Base-by-base conservation (phyloP, 2,113 vertebrate species). In the Cyprichromis sp. region DNA sequence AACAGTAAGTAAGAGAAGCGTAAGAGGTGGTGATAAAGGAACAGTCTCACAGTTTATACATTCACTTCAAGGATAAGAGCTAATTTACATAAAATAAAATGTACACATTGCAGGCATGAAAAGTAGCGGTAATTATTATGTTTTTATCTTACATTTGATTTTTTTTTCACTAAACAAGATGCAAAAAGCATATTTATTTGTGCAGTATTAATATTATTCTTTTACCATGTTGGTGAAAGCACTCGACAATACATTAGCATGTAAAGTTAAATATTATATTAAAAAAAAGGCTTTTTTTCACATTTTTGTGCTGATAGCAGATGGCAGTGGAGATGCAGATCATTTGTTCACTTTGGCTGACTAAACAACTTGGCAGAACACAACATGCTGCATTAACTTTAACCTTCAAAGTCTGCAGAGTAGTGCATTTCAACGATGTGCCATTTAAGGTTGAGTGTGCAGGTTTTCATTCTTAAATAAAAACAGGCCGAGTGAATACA, bases 11-110 rank as follows among this genome's bases (percentile, higher is more conserved):
- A 45, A 45, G 34, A 68, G 7, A 68, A 40, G 11, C 3, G 1
- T 38, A 82, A 31, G 55, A 14, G 9, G 36, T 34, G 11, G 36
- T 29, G 3, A 14, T 38, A 17, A 79, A 84, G 82, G 31, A 71
- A 9, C 50, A 42, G 47, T 80, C 57, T 80, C 12, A 71, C 21
- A 53, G 12, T 73, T 89, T 52, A 53, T 83, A 86, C 83, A 81
- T 66, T 92, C 29, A 73, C 24, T 57, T 87, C 61, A 79, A 86
- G 54, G 76, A 66, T 63, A 86, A 82, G 13, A 5, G 68, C 54
- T 29, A 12, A 42, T 76, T 45, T 53, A 86, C 68, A 81, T 31
- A 5, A 55, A 63, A 80, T 12, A 26, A 14, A n/a, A 4, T 6
- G 24, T 6, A 50, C 24, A 50, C 45, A n/a, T 11, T 79, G 50